A percentile compares a stretch with the other conserved stretches of the same genome.
These are phyloP conservation scores for Ascidia mentula DNA, from an alignment of 23 tunicate genomes.

Conservation along the genomic window DNA sequence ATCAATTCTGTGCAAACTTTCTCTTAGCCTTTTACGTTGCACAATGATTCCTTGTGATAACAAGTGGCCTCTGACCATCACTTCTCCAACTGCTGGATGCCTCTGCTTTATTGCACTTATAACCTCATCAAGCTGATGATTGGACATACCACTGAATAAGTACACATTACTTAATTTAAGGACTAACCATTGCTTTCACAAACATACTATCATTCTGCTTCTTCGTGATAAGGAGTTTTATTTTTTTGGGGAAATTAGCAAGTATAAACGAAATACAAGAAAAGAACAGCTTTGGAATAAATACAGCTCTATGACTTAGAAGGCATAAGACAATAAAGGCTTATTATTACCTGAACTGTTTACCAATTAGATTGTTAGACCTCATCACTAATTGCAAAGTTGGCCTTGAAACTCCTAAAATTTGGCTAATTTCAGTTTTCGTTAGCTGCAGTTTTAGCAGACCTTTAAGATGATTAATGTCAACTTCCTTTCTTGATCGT, in stretches of 20 bases:
- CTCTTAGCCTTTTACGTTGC: neutral
- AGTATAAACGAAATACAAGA: neutral
- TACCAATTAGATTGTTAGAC: neutral
- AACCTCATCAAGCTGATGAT: neutral
- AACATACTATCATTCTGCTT: no score
- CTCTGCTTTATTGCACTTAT: neutral
- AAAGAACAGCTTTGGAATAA: neutral
- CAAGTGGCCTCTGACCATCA: slow-evolving; percentile 1
- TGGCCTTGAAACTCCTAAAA: neutral
- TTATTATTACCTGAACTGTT: neutral
- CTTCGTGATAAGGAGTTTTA: no score
- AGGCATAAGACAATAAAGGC: neutral
- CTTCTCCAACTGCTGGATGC: slow-evolving; percentile 18
- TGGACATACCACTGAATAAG: no score
- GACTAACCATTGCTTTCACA: no score
- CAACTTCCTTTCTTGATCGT: neutral
- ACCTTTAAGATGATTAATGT: neutral
- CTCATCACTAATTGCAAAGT: neutral
- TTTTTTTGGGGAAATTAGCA: no score
- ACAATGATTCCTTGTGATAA: neutral
- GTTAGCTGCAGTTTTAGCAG: neutral
- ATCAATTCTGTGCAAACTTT: slow-evolving; percentile 10
- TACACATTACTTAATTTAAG: no score
- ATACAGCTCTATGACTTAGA: neutral
- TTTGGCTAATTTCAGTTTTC: neutral